Evolutionary conservation across 2,888 invertebrate genomes (phyloP).

Genomic region (Drosophila sordidula): DNA sequence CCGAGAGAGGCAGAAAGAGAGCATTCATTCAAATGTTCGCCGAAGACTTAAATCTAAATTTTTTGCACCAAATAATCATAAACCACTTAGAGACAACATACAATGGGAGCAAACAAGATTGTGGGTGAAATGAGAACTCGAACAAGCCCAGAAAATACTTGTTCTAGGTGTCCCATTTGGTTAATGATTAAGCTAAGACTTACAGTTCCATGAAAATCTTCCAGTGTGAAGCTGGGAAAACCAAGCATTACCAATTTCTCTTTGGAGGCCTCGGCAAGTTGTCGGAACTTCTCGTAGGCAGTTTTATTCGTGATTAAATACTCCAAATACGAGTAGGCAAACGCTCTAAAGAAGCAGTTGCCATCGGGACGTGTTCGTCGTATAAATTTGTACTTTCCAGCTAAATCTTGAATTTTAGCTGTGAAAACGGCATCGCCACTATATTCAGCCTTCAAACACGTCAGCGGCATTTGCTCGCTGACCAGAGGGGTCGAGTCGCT

Average conservation of each 20-base stretch:
- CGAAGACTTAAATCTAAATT: no score
- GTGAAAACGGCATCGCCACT: constrained; percentile 92
- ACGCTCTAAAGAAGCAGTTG: constrained; percentile 98
- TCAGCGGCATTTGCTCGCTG: constrained; percentile 91
- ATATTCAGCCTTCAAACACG: constrained; percentile 93
- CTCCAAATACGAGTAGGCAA: constrained; percentile 97
- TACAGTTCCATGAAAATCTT: constrained; percentile 98
- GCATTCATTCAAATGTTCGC: no score
- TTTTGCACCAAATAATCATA: no score
- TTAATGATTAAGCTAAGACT: constrained; percentile 1
- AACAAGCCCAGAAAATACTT: no score
- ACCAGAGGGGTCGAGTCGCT: constrained; percentile 93
- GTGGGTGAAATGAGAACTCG: no score
- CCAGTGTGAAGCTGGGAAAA: constrained; percentile 98
- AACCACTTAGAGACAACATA: no score
- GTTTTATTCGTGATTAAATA: constrained; percentile 92
- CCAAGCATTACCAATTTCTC: constrained; percentile 94
- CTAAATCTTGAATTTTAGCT: constrained; percentile 92
- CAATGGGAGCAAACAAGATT: no score
- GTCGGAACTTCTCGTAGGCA: constrained; percentile 93
- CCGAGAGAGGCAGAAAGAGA: no score
- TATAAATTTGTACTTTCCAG: constrained; percentile 92
- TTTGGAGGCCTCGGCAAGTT: constrained; percentile 94
- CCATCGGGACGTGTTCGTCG: constrained; percentile 98
- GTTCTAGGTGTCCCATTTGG: no score